Conservation (phyloP, 2,113 vertebrate species). For the Trichechus manatus region DNA sequence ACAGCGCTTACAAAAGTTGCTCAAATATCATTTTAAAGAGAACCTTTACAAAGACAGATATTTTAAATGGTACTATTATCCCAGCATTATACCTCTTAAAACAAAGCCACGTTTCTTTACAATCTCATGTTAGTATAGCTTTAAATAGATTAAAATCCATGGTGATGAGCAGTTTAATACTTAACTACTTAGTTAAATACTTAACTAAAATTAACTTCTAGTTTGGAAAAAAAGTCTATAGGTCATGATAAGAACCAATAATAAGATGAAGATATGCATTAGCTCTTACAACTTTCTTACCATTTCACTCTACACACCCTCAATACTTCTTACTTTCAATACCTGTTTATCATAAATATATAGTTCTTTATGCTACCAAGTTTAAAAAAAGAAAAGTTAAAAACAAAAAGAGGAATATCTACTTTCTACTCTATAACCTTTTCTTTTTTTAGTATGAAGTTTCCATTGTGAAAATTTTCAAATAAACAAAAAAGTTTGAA, state of each 20-base stretch:
- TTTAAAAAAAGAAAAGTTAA: background rate
- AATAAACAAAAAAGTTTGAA: conserved; percentile 17
- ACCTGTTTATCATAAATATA: background rate
- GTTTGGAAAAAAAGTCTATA: background rate
- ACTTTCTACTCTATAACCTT: background rate
- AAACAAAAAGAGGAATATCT: background rate
- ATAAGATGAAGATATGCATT: background rate
- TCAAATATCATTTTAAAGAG: background rate
- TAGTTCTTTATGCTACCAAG: background rate
- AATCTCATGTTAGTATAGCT: background rate
- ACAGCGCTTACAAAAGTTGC: background rate
- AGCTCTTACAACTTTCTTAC: background rate
- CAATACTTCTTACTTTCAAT: background rate
- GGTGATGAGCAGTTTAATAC: background rate
- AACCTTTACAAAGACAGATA: background rate
- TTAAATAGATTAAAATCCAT: conserved; percentile 20
- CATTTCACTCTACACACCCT: background rate
- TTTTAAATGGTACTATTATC: background rate
- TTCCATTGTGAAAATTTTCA: conserved; percentile 38
- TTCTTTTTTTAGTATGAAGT: background rate
- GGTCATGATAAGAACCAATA: background rate
- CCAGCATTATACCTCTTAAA: background rate
- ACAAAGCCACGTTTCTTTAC: background rate
- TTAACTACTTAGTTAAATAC: background rate
- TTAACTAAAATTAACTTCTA: background rate